Conservation (phyloP, 2,113 vertebrate genomes). For the Gambusia holbrooki region DNA sequence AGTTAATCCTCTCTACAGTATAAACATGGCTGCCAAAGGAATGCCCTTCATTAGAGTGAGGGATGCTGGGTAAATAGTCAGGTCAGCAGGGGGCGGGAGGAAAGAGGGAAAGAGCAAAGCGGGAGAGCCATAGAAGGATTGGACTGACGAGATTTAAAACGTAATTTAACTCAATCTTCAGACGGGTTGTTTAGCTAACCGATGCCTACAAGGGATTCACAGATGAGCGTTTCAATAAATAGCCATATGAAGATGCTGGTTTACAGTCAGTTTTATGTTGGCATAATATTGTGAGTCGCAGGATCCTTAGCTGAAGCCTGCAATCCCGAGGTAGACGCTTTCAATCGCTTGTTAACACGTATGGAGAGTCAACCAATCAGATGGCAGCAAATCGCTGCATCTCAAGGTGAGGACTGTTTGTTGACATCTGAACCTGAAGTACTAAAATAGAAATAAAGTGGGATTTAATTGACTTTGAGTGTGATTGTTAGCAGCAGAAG, state of each 20-base stretch:
- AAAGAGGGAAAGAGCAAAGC: constrained; percentile 15
- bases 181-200: constrained; percentile 18
- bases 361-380: too few species aligned
- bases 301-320: background rate
- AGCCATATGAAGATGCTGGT: background rate
- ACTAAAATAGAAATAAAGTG: too few species aligned
- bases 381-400: background rate
- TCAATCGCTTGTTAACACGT: too few species aligned
- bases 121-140: constrained; percentile 10
- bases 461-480: too few species aligned
- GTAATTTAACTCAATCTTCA: constrained; percentile 24
- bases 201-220: constrained; percentile 19
- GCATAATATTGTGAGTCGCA: background rate
- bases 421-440: too few species aligned
- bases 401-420: background rate
- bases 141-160: constrained; percentile 39
- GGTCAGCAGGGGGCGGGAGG: constrained; percentile 26
- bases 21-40: constrained; percentile 66
- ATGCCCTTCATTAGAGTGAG: constrained; percentile 40
- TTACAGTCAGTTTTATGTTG: background rate
- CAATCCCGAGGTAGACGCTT: too few species aligned
- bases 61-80: constrained; percentile 54
- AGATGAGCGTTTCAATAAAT: background rate
- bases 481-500: too few species aligned
- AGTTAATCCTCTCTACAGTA: constrained; percentile 71